Base-by-base conservation (phyloP, 2,888 invertebrate genomes). In the Dermolepida albohirtum region DNA sequence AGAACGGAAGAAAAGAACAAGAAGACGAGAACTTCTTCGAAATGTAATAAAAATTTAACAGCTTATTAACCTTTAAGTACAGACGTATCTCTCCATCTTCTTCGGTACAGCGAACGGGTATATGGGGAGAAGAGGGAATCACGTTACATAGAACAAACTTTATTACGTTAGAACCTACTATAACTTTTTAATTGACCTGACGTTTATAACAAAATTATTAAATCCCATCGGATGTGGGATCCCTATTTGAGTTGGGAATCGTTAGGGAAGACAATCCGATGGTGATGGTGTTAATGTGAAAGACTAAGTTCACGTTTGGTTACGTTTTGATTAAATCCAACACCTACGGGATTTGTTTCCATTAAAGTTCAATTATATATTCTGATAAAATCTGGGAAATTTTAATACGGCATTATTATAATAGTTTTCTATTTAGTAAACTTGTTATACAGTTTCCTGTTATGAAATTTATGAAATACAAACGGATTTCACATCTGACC, bases 11-110 rank as follows among this genome's bases (percentile, higher is more conserved):
- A 40, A 6, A 11, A 11, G 54, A 40, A 39, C 14, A 54, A 50
- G 40, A 16, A 16, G 16, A 40, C 10, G 14, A 16, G 11, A 29
- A 39, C 34, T 34, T 34, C 34, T 34, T 34, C 34, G 40, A 14
- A 40, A n/a, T 11, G 59, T 47, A 44, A 59, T 59, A 59, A 59
- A 59, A 59, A 59, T 59, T 59, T 59, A 59, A 59, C 59, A 29
- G 44, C 59, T 44, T 59, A 59, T 59, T 59, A 59, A 59, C 44
- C 44, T 59, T 59, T 59, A 59, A 59, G 44, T 44, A 59, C 44
- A 10, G 34, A 34, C 34, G 34, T 34, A 44, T 59, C 59, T 16
- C 44, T 55, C 41, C 41, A 22, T 41, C 41, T 41, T 52, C 51
- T 52, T 52, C 51, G 10, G 34, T 29, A 5, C 7, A 8, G 12